These are phyloP conservation scores for Deroplatys truncata DNA, from an alignment of 2,888 invertebrate genomes.

Conservation along the genomic window DNA sequence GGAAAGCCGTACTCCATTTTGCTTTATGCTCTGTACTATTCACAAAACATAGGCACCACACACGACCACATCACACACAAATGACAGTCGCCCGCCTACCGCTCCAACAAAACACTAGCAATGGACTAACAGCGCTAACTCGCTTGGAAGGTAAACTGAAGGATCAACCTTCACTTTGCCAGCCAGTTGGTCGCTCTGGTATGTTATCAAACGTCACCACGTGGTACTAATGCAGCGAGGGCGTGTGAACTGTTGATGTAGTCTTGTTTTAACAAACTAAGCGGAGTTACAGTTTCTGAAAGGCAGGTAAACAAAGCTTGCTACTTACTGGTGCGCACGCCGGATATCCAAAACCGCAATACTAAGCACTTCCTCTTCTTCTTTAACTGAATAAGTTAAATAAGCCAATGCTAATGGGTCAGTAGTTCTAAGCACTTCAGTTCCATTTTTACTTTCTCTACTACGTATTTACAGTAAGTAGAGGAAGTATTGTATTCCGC, in stretches of 20 bases:
- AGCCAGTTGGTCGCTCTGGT: background rate
- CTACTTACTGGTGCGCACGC: too few relatives aligned
- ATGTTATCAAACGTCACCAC: background rate
- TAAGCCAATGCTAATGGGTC: too few relatives aligned
- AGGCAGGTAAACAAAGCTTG: background rate
- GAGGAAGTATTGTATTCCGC: too few relatives aligned
- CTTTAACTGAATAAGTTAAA: too few relatives aligned
- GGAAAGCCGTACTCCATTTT: conserved; percentile 34
- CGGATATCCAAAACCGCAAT: too few relatives aligned
- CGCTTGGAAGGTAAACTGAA: background rate
- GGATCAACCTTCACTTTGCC: background rate
- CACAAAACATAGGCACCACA: background rate
- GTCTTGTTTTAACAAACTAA: background rate
- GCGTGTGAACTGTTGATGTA: background rate
- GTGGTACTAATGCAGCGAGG: background rate
- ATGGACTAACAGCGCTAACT: background rate
- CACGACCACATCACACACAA: background rate
- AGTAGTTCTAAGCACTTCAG: too few relatives aligned
- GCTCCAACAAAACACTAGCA: background rate
- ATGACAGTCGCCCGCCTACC: background rate
- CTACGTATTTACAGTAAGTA: too few relatives aligned
- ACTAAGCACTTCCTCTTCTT: too few relatives aligned
- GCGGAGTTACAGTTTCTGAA: background rate
- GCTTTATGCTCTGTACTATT: background rate
- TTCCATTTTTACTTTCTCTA: too few relatives aligned